These are phyloP conservation scores for Sebastes nivosus DNA, from an alignment of 2,797 vertebrate genomes.

Conservation along the genomic window DNA sequence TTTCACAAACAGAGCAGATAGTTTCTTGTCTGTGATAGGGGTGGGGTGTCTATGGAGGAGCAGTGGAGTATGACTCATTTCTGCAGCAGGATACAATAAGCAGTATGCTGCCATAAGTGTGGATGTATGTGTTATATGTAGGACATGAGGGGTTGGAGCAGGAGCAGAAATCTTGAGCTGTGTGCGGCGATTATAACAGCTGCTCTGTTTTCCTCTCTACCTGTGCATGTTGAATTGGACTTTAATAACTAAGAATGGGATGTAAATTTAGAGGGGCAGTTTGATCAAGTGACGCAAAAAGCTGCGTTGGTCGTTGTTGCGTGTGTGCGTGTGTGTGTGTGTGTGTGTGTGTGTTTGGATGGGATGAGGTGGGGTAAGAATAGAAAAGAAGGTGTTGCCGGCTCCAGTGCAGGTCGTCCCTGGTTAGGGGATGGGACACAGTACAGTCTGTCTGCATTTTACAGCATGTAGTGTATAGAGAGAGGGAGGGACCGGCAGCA, in stretches of 20 bases:
- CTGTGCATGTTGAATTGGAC: slow-evolving; percentile 5
- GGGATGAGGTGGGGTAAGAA: slow-evolving; percentile 57
- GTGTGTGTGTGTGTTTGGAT: slow-evolving; percentile 29
- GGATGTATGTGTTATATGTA: slow-evolving; percentile 68
- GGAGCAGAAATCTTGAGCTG: slow-evolving; percentile 21
- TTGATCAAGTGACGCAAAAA: slow-evolving; percentile 60
- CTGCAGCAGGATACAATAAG: slow-evolving; percentile 82
- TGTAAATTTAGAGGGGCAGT: slow-evolving; percentile 40
- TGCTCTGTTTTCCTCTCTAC: not conserved
- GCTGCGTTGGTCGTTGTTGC: slow-evolving; percentile 37
- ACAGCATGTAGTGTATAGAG: slow-evolving; percentile 68
- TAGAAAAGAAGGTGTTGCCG: slow-evolving; percentile 62
- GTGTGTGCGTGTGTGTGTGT: slow-evolving; percentile 18
- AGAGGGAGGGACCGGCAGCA: slow-evolving; percentile 53
- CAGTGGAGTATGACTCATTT: slow-evolving; percentile 84
- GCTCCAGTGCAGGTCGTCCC: slow-evolving; percentile 69
- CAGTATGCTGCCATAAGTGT: slow-evolving; percentile 63
- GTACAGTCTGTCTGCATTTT: slow-evolving; percentile 45
- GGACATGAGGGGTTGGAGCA: slow-evolving; percentile 39
- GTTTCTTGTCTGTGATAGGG: slow-evolving; percentile 71
- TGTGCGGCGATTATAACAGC: not conserved
- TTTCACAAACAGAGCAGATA: slow-evolving; percentile 65
- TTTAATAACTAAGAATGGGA: slow-evolving; percentile 30
- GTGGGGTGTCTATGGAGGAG: slow-evolving; percentile 78
- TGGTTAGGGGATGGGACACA: slow-evolving; percentile 58